phyloP scores from a whole-genome alignment of 2,113 vertebrate species.

The Pica pica region DNA sequence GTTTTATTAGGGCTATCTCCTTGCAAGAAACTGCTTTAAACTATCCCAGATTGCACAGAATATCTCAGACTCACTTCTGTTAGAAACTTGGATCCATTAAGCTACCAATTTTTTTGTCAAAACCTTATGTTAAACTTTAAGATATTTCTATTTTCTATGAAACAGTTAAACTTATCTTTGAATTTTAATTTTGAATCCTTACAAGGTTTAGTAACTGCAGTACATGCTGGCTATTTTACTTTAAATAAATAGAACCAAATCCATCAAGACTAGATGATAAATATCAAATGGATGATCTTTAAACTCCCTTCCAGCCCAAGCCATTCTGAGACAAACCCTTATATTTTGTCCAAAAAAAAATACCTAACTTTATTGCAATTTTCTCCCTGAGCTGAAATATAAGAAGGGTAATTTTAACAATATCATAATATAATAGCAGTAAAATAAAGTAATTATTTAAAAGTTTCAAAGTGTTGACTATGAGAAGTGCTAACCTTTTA shows the following conservation, averaged over 20 bases:
- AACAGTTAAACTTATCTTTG: neutral
- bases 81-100: neutral
- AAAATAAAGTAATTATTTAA: neutral
- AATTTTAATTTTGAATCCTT: neutral
- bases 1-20: neutral
- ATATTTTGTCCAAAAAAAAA: neutral
- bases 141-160: neutral
- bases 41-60: neutral
- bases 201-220: neutral
- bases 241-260: neutral
- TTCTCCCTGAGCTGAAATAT: neutral
- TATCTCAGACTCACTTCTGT: neutral
- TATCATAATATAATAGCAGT: neutral
- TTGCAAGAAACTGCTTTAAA: neutral
- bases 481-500: neutral
- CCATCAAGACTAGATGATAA: neutral
- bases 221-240: neutral
- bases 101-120: neutral
- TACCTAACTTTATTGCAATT: neutral
- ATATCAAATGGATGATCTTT: neutral
- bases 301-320: neutral
- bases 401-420: neutral
- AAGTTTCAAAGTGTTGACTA: neutral
- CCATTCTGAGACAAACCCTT: neutral
- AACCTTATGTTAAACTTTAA: neutral